These are phyloP conservation scores for Amaurobius ferox DNA, from an alignment of 2,888 invertebrate species.

Conservation along the genomic window DNA sequence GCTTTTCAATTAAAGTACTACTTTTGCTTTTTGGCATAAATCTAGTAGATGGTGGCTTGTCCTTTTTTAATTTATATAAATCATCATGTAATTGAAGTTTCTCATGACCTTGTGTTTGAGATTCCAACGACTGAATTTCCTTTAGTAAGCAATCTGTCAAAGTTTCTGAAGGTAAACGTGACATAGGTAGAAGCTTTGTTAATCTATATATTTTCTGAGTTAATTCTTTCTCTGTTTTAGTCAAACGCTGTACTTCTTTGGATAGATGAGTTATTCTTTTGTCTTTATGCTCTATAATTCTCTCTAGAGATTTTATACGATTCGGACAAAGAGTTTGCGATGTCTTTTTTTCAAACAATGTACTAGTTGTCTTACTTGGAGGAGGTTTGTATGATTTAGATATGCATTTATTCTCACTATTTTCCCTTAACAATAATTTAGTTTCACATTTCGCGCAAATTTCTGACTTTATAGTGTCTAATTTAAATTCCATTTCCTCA, in stretches of 20 bases:
- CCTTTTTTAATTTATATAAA: not conserved
- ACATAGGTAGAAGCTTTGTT: slow-evolving; percentile 51
- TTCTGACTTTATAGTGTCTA: slow-evolving; percentile 26
- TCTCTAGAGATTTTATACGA: slow-evolving; percentile 28
- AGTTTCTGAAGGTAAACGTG: slow-evolving; percentile 42
- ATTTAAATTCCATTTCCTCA: slow-evolving; percentile 41
- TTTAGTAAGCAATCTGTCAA: slow-evolving; percentile 49
- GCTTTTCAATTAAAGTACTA: not conserved
- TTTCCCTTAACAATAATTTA: slow-evolving; percentile 12
- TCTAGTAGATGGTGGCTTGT: not conserved
- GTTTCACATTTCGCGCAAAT: slow-evolving; percentile 48
- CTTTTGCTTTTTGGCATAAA: not conserved
- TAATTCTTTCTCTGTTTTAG: slow-evolving; percentile 36
- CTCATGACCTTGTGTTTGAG: slow-evolving; percentile 22
- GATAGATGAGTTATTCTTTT: slow-evolving; percentile 42
- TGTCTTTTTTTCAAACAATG: not conserved
- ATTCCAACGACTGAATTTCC: slow-evolving; percentile 55
- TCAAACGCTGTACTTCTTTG: slow-evolving; percentile 44
- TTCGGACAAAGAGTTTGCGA: not conserved
- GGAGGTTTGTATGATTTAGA: slow-evolving; percentile 11
- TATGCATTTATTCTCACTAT: not conserved
- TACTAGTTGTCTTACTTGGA: not conserved
- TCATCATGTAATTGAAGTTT: not conserved
- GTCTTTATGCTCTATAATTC: slow-evolving; percentile 62
- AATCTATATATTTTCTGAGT: slow-evolving; percentile 46